Evolutionary conservation across 2,797 vertebrate genomes (phyloP), one percentile per base, ranked within the genome.

Genomic region (Syndactyla subalaris): DNA sequence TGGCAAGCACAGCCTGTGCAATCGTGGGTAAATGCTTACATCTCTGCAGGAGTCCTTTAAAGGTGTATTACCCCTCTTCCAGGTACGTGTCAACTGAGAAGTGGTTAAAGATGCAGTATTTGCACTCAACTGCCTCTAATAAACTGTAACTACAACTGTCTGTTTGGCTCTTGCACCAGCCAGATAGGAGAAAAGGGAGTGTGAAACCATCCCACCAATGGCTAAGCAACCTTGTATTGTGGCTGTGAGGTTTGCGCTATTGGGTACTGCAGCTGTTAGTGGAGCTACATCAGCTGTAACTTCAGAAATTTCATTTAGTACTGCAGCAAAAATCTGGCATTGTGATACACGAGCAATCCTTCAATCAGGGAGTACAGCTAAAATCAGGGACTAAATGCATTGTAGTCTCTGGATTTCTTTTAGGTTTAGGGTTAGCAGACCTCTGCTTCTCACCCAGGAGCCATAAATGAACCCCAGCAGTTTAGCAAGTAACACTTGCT

Each of bases 1-100:
- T 0, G 0, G 41, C 17, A 68, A 68, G 63, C 2, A 30, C 19
- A 72, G 66, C 20, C n/a, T 71, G 21, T 45, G 66, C 21, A 1
- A 1, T 45, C 2, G 3, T 12, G 6, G 4, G 12, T 39, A 15
- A 63, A 71, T 65, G 19, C 9, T 49, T 62, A 10, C 14, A n/a
- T 9, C 13, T 55, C 71, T 38, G 43, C n/a, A 17, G 29, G 20
- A 3, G 1, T 45, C n/a, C 45, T 2, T 34, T 39, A 58, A 59
- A 54, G 30, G 49, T 19, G 12, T 10, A 32, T 46, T 52, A 34
- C 38, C 58, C 46, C 21, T 34, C 17, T 58, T 52, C 17, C 38
- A 58, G 21, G 38, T 52, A 71, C 52, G 10, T 0, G 0, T 14
- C 51, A 46, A 27, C 22, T 20, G 24, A 65, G 45, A 12, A 46